Evolutionary conservation across 2,797 vertebrate genomes (phyloP).

Genomic region (Lutjanus campechanus): DNA sequence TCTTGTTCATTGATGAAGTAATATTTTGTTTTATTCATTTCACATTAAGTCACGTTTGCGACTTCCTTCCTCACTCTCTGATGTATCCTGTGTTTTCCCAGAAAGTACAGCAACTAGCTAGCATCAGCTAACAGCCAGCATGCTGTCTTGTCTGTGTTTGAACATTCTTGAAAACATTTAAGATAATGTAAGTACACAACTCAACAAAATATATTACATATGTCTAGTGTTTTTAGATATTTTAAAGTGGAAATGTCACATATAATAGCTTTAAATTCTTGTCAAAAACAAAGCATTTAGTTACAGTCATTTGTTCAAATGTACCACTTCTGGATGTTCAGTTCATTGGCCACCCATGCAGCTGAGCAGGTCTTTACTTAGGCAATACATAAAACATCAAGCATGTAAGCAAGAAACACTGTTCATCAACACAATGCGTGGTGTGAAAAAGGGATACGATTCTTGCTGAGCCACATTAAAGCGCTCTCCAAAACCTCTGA

Average conservation of each 20-base stretch:
- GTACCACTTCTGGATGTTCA: slow-evolving; percentile 40
- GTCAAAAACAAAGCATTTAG: slow-evolving; percentile 34
- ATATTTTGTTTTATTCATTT: no score
- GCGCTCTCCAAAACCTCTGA: slow-evolving; percentile 61
- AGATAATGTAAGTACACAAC: no score
- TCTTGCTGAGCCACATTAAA: slow-evolving; percentile 69
- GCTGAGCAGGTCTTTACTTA: slow-evolving; percentile 63
- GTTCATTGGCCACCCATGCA: slow-evolving; percentile 38
- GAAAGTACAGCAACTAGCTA: no score
- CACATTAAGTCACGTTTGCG: no score
- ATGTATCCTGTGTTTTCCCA: neutral
- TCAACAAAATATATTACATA: no score
- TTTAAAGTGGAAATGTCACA: no score
- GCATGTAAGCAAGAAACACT: slow-evolving; percentile 56
- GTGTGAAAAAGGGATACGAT: slow-evolving; percentile 61
- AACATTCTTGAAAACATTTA: no score
- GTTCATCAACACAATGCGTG: slow-evolving; percentile 63
- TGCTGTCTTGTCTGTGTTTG: no score
- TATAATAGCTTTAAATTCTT: slow-evolving; percentile 14
- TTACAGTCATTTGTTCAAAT: slow-evolving; percentile 42
- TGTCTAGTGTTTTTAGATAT: no score
- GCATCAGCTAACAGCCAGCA: no score
- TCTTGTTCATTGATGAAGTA: no score
- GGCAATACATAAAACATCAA: slow-evolving; percentile 69
- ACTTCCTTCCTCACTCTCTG: no score